Percentiles rank a stretch among this genome's conserved stretches.
These are phyloP conservation scores for Melospiza melodia DNA, from an alignment of 2,113 vertebrate genomes.

Conservation along the genomic window DNA sequence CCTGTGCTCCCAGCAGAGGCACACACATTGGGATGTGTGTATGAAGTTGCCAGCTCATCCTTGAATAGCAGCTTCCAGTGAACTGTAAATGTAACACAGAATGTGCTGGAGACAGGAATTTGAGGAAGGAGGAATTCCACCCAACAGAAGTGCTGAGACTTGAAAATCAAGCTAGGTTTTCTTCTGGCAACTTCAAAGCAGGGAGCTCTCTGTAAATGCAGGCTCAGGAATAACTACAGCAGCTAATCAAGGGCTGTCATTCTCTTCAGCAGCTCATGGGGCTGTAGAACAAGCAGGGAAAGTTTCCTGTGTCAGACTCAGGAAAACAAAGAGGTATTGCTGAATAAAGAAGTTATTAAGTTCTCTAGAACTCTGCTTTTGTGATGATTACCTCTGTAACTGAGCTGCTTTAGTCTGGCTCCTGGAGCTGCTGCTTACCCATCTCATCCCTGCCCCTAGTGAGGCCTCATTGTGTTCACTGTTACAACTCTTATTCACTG, in stretches of 20 bases:
- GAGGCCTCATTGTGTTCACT: not conserved
- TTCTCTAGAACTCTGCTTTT: not conserved
- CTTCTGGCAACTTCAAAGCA: constrained; percentile 10
- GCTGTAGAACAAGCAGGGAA: not conserved
- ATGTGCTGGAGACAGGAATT: not conserved
- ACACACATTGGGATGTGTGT: not conserved
- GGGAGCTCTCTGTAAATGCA: not conserved
- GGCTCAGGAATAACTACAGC: not conserved
- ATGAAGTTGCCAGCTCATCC: constrained; percentile 28
- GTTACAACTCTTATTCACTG: not conserved
- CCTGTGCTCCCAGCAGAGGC: not conserved
- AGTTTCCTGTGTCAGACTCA: not conserved
- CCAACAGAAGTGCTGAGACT: not conserved
- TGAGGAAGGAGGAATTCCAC: constrained; percentile 39
- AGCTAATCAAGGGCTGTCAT: not conserved
- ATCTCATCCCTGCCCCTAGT: not conserved
- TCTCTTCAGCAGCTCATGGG: not conserved
- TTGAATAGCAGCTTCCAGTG: constrained; percentile 14
- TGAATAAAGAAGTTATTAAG: not conserved
- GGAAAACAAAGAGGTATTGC: not conserved
- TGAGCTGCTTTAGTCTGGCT: not conserved
- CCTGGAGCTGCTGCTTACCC: not conserved
- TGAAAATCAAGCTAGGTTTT: constrained; percentile 19
- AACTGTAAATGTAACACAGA: not conserved
- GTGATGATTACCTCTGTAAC: not conserved